Base-by-base conservation (phyloP, 2,888 invertebrate species). In the Thysanoteuthis rhombus region DNA sequence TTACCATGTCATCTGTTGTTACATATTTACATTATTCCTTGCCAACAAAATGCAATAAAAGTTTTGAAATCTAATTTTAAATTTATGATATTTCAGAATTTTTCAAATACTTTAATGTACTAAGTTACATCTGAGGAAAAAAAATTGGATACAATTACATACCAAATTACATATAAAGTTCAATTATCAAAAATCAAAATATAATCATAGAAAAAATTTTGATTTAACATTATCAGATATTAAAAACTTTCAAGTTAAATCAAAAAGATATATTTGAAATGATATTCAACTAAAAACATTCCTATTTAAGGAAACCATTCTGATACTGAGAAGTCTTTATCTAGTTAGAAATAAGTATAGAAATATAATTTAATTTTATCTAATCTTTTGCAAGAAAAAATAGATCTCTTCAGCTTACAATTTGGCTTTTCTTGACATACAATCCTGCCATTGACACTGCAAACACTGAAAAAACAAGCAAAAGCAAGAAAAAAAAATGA, bases 381-480 rank as follows among this genome's bases (percentile, higher is more conserved):
- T 91, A 32, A 39, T 4, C n/a, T n/a, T 32, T 39, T 91, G 39
- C 32, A 5, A 28, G 25, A 91, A 32, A 91, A 91, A 39, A 42
- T 16, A 22, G 22, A 42, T 38, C 25, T 90, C 25, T 2, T 3
- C 90, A 19, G 93, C 94, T 95, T 94, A 95, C 94, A 95, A 58
- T 95, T 94, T 19, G 94, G 94, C 36, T 94, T 94, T 89, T 94
- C 93, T 8, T 93, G 75, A 90, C 94, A 95, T 25, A 93, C 89
- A 39, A 95, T 93, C 58, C 89, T 52, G 25, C 94, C 94, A 52
- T 93, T 94, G 32, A 1, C 36, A 39, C 93, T 92, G 89, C 94
- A 95, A 36, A 89, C 75, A 89, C 94, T 94, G 94, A 36, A 94
- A 94, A 47, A 93, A 90, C 90, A 39, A 52, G 3, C 1, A 38